Base-by-base conservation (phyloP, 53 echinoderm and acorn worm genomes). In the Henricia sp. region DNA sequence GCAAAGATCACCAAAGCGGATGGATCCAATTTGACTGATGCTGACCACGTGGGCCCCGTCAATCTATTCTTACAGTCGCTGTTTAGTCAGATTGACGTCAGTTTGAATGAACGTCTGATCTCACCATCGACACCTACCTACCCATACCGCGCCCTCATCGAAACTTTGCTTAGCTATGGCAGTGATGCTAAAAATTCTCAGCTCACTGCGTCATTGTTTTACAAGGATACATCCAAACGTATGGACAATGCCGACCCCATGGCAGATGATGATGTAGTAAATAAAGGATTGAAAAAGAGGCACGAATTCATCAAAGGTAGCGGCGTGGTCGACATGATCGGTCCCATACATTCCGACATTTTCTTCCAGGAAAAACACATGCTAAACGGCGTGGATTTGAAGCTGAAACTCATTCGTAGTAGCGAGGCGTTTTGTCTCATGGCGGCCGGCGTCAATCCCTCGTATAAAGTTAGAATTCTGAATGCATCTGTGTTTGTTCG, bases 391-490 rank as follows among this genome's bases (percentile, higher is more conserved):
- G 86, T 93, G 29, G 93, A 93, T 56, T 26, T 93, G 6, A 83
- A 87, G 37, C 20, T 93, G 4, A 93, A 87, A 84, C 57, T 92
- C 29, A 82, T 87, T 19, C 68, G 89, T 24, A 67, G 68, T 75
- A 91, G 83, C 17, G 83, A 91, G 6, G 44, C 77, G 34, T 90
- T 93, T 55, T 91, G 82, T 53, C 82, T 93, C 67, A 94, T 94
- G 91, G 85, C 88, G 21, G 28, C 80, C 4, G 82, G 68, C 4
- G 82, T 46, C 4, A 66, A 73, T 42, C 55, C 83, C 17, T 13
- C 50, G 8, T 94, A 83, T 73, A 94, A 94, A 71, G 83, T 91
- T 56, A 71, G 64, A 16, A 86, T 94, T 42, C 43, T 51, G 26
- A 77, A 89, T 29, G 91, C 91, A 4, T 89, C 89, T 27, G 65